Percentiles rank a stretch among this genome's conserved stretches.
Conservation (phyloP, 2,797 vertebrate species). For the Liasis olivaceus region DNA sequence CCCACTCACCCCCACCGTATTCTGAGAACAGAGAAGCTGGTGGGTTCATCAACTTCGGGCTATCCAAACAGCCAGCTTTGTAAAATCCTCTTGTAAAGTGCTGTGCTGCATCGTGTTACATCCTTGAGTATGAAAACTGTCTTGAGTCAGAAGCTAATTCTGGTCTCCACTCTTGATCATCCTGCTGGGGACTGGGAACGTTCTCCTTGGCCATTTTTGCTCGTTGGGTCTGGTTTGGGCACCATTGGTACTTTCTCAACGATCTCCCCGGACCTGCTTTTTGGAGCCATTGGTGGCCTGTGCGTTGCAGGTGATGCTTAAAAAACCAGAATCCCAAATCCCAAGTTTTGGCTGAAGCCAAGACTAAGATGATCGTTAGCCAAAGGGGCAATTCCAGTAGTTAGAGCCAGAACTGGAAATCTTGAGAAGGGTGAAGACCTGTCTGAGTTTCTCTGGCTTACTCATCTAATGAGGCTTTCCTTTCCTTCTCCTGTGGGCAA, state of each 20-base stretch:
- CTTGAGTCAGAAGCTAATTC: not conserved
- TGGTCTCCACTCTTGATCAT: not conserved
- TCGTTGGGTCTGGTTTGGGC: not conserved
- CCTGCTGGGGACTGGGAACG: not conserved
- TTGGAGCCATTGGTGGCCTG: not conserved
- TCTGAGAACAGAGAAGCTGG: fast-evolving
- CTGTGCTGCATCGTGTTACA: not conserved
- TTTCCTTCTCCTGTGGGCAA: not conserved
- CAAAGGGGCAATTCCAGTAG: not conserved
- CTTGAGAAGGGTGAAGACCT: not conserved
- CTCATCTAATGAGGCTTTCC: no score
- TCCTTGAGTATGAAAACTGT: not conserved
- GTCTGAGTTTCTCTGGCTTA: not conserved
- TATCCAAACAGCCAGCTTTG: not conserved
- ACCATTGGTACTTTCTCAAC: not conserved
- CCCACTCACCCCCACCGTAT: fast-evolving
- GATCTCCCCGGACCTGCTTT: not conserved
- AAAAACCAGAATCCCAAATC: not conserved
- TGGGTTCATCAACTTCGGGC: fast-evolving
- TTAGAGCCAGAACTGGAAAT: not conserved
- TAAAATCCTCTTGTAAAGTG: not conserved
- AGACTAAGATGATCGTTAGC: not conserved
- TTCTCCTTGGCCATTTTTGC: not conserved
- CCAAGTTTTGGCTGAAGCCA: not conserved
- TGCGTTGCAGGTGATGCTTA: not conserved